Percentiles rank a stretch among this genome's conserved stretches.
phyloP scores from a whole-genome alignment of 2,888 invertebrate species.

The Cheiracanthium punctorium region DNA sequence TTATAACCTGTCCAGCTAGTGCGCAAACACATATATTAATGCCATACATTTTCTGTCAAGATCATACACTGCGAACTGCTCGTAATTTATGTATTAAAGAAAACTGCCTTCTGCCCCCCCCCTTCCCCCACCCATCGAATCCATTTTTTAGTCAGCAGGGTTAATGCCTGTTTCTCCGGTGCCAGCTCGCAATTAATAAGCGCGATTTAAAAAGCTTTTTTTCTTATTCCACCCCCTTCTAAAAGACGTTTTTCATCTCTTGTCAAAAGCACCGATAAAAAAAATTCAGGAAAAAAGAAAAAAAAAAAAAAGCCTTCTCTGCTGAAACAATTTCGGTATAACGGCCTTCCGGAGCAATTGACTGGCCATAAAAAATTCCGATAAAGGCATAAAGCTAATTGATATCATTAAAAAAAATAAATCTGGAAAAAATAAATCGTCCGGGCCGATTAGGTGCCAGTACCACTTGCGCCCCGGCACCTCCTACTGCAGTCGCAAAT shows the following conservation, averaged over 20 bases:
- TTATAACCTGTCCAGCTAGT: background rate
- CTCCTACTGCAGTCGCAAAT: conserved; percentile 48
- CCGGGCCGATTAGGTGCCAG: conserved; percentile 61
- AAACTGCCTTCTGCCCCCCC: conserved; percentile 26
- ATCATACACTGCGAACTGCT: background rate
- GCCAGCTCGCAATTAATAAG: conserved; percentile 50
- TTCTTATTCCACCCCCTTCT: conserved; percentile 27
- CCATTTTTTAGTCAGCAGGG: conserved; percentile 35
- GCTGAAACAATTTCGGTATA: conserved; percentile 56
- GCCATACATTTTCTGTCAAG: conserved; percentile 4
- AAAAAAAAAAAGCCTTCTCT: conserved; percentile 33
- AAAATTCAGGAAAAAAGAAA: background rate
- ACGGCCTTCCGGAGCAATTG: conserved; percentile 31
- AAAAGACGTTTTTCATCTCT: conserved; percentile 67
- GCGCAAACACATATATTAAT: background rate
- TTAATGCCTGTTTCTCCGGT: conserved; percentile 49
- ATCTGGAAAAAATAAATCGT: conserved; percentile 64
- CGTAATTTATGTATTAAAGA: conserved; percentile 41
- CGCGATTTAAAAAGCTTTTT: conserved; percentile 56
- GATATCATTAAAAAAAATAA: conserved; percentile 69
- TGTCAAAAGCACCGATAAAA: conserved; percentile 55
- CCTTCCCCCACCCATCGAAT: conserved; percentile 13
- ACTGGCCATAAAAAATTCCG: conserved; percentile 47
- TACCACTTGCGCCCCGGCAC: conserved; percentile 52
- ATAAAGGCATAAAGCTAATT: conserved; percentile 68